Conservation (phyloP, 1,140 invertebrate species). For the Ceratosolen solmsi region DNA sequence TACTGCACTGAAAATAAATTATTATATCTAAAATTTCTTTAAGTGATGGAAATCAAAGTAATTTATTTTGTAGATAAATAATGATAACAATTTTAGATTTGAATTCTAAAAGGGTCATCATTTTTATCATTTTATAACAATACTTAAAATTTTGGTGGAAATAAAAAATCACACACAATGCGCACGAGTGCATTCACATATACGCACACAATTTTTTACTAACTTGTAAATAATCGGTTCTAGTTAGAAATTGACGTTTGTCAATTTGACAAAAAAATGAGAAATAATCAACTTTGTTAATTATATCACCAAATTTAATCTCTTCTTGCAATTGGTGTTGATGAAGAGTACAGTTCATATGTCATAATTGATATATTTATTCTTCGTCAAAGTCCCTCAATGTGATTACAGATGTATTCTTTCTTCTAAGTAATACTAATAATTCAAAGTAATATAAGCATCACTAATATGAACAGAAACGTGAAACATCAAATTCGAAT, state of each 20-base stretch:
- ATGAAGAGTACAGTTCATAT: neutral
- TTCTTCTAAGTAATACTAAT: neutral
- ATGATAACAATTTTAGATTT: neutral
- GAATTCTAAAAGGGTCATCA: neutral
- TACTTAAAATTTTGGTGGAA: neutral
- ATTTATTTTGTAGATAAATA: neutral
- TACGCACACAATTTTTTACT: neutral
- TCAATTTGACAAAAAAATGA: too few species aligned
- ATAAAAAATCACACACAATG: neutral
- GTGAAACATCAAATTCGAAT: neutral
- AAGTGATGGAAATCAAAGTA: neutral
- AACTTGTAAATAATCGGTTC: neutral
- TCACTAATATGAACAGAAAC: neutral
- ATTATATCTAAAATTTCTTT: conserved; percentile 9
- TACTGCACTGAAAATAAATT: neutral
- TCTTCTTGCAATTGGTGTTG: neutral
- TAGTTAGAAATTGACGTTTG: neutral
- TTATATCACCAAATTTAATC: neutral
- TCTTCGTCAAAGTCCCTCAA: neutral
- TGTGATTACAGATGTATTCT: neutral
- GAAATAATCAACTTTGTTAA: neutral
- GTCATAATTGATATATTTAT: neutral
- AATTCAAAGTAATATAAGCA: too few species aligned
- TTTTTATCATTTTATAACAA: neutral
- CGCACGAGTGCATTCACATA: neutral